These are phyloP conservation scores for Maccullochella peelii DNA, from an alignment of 2,113 vertebrate genomes.

Conservation along the genomic window DNA sequence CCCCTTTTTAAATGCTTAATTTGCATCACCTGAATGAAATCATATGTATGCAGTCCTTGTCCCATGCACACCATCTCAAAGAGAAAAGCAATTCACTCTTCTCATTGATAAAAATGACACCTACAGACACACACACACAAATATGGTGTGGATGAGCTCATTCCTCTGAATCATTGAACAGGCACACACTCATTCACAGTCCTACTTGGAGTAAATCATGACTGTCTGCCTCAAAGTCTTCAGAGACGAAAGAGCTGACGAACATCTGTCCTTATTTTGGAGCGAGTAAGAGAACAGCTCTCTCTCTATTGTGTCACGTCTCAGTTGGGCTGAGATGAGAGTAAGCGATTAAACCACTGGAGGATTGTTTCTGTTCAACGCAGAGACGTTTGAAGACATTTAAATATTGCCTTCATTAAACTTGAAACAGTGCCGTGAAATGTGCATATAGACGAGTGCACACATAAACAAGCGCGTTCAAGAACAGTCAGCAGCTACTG, in stretches of 20 bases:
- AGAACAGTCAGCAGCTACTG: slow-evolving; percentile 3
- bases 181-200: slow-evolving; percentile 35
- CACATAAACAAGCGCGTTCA: slow-evolving; percentile 6
- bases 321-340: slow-evolving; percentile 54
- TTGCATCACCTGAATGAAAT: neutral
- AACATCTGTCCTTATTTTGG: slow-evolving; percentile 62
- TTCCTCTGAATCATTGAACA: slow-evolving; percentile 40
- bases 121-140: neutral
- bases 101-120: slow-evolving; percentile 37
- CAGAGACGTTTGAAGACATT: slow-evolving; percentile 20
- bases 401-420: slow-evolving; percentile 63
- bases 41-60: neutral
- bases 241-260: slow-evolving; percentile 47
- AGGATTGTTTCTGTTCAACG: slow-evolving; percentile 32
- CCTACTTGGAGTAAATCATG: slow-evolving; percentile 35
- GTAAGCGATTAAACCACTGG: slow-evolving; percentile 53
- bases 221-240: slow-evolving; percentile 48
- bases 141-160: slow-evolving; percentile 23
- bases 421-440: slow-evolving; percentile 41
- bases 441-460: neutral
- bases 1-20: slow-evolving; percentile 10
- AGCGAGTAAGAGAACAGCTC: slow-evolving; percentile 24
- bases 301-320: slow-evolving; percentile 42
- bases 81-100: neutral
- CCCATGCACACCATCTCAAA: neutral